phyloP scores from a whole-genome alignment of 2,113 vertebrate species.

The Egretta garzetta region DNA sequence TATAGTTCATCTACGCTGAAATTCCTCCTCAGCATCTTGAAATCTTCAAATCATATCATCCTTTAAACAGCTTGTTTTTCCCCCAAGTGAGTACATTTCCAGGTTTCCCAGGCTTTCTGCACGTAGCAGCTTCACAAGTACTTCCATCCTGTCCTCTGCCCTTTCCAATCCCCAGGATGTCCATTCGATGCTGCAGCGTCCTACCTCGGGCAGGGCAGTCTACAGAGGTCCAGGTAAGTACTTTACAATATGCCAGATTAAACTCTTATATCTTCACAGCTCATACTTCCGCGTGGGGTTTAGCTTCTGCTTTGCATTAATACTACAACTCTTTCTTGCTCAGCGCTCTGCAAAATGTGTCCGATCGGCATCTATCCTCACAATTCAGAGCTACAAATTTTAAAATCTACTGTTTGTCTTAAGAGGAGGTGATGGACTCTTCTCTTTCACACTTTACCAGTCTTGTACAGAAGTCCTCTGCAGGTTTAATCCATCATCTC shows the following conservation, averaged over 20 bases:
- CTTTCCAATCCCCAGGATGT: not conserved
- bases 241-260: not conserved
- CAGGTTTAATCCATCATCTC: not conserved
- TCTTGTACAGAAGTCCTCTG: not conserved
- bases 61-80: not conserved
- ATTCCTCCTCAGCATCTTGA: constrained; percentile 4
- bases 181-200: not conserved
- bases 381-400: not conserved
- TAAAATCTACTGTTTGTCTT: not conserved
- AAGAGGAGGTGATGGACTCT: not conserved
- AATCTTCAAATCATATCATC: not conserved
- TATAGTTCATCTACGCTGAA: not conserved
- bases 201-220: not conserved
- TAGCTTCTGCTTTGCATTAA: not conserved
- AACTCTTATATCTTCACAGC: not conserved
- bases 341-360: not conserved
- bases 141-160: not conserved
- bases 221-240: not conserved
- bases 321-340: not conserved
- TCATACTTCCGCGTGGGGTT: not conserved
- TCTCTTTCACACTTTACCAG: not conserved
- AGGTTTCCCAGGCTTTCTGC: constrained; percentile 1
- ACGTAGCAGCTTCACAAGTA: fast-evolving
- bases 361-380: not conserved
- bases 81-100: not conserved